Evolutionary conservation across 2,113 vertebrate genomes (phyloP), one percentile per base, ranked within the genome.

Genomic region (Nesoenas mayeri): DNA sequence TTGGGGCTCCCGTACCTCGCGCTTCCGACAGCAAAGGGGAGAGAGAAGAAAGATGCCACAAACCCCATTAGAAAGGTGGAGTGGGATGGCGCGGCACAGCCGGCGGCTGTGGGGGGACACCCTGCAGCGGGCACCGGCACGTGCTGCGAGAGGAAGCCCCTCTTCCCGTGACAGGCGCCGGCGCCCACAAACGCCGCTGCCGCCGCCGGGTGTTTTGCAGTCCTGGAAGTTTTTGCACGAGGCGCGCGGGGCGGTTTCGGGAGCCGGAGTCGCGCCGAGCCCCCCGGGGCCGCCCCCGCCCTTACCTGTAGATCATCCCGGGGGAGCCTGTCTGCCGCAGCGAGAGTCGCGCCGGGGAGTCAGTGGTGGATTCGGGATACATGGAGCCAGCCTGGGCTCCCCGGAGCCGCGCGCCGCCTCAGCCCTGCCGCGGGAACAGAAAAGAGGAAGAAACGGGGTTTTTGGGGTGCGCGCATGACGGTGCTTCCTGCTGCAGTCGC

Each of bases 341-440:
- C 22, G 99, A 99, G 97, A 99, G 99, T 97, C 99, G 99, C 93
- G 99, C 99, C 0, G 99, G 99, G 79, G 99, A 99, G 98, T 99
- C 99, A 56, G 99, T 99, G 96, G 99, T 99, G 40, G 99, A 99
- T 99, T 99, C 99, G 25, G 99, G 99, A 99, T 99, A 99, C 99
- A 99, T 99, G 98, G 98, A 98, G 99, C 97, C 93, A 96, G 98
- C 91, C 97, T 97, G 95, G 95, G 92, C 91, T 25, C 95, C 93
- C 93, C 36, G 54, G 96, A 85, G 89, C 92, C 28, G 9, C 78
- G 73, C 19, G 36, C 73, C 22, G 70, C 89, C 95, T 97, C 94
- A 97, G 89, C 65, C 34, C 96, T 93, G 93, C 51, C 89, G 14
- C 77, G 15, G 89, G 84, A 92, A 95, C 79, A 92, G 72, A 70